Evolutionary conservation across 2,888 invertebrate genomes (phyloP), one percentile per base, ranked within the genome.

Genomic region (Hypsopygia costalis): DNA sequence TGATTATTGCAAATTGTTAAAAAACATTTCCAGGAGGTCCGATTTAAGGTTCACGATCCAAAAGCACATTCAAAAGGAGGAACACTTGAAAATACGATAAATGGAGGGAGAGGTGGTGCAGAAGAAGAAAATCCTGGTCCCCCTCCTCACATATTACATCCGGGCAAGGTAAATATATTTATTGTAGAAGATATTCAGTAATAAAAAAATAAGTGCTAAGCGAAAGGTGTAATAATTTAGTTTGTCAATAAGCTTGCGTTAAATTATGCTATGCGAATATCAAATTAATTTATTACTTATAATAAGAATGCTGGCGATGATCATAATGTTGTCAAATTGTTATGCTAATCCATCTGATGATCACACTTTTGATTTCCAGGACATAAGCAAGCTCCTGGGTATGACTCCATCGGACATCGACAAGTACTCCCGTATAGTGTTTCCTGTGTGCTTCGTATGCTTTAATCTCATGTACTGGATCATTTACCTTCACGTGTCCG

Each of bases 381-480:
- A 96, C 81, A 95, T 96, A 87, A 96, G 95, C 92, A 96, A 96
- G 85, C 91, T 97, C 63, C 92, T 95, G 87, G 96, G 95, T 68
- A 95, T 97, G 81, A 97, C 97, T 66, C 98, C 98, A 45, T 98
- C 98, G 79, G 98, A 98, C 89, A 99, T 99, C 87, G 99, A 99
- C 93, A 98, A 98, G 90, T 98, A 98, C 85, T 98, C 98, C 49
- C 94, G 99, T 73, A 97, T 98, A 86, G 95, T 98, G 69, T 99
- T 99, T 86, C 99, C 99, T 40, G 96, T 98, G 68, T 97, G 98
- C 90, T 99, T 99, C 91, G 95, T 98, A 56, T 96, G 98, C 89
- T 99, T 99, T 92, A 99, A 99, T 90, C 93, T 97, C 63, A 97
- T 97, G 97, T 97, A 97, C 90, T 97, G 97, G 97, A 97, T 97